phyloP scores from a whole-genome alignment of 64 coral and sea anemone species.

The Stichodactyla mertensii region DNA sequence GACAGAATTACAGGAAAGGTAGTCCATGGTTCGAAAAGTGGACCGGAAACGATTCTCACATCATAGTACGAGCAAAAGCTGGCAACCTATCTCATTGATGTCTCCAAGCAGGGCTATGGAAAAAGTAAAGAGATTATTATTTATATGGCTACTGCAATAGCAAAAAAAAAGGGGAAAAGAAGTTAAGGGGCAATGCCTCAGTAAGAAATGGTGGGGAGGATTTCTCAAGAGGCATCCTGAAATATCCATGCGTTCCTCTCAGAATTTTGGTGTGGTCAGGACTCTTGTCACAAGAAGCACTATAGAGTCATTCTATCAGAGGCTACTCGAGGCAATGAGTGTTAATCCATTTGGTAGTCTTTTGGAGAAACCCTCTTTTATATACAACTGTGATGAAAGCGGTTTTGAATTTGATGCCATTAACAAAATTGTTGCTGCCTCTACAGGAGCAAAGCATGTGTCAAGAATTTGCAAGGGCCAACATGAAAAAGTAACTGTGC shows the following conservation, averaged over 20 bases:
- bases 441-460: background rate
- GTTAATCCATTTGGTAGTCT: background rate
- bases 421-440: background rate
- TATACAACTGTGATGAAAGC: conserved; percentile 9
- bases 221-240: background rate
- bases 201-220: background rate
- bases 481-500: background rate
- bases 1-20: background rate
- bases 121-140: background rate
- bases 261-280: conserved; percentile 6
- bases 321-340: background rate
- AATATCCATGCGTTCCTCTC: background rate
- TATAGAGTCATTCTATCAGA: background rate
- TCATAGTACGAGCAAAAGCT: background rate
- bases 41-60: background rate
- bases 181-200: background rate
- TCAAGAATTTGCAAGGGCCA: conserved; percentile 2
- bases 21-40: background rate
- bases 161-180: background rate
- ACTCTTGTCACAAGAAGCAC: background rate
- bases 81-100: background rate
- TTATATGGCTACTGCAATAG: background rate
- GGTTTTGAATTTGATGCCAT: conserved; percentile 20
- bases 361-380: background rate
- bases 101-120: background rate